Conservation (phyloP, 2,888 invertebrate species). For the Zhengitettix transpicula region DNA sequence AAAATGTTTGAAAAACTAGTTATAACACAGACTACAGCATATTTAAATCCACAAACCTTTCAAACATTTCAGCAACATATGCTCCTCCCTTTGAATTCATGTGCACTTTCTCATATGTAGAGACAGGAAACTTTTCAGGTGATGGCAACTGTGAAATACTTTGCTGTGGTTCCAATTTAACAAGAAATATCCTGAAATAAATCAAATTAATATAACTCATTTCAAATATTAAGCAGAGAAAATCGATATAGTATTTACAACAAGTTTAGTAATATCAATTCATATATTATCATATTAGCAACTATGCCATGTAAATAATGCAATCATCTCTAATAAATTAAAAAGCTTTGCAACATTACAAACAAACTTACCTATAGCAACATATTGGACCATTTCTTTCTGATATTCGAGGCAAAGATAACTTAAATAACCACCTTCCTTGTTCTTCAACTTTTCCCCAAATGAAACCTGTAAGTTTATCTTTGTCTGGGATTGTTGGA, state of each 20-base stretch:
- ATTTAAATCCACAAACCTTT: constrained; percentile 33
- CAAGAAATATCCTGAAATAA: constrained; percentile 47
- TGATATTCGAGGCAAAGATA: constrained; percentile 57
- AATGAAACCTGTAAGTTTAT: constrained; percentile 27
- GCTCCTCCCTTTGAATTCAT: constrained; percentile 49
- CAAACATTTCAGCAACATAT: constrained; percentile 73
- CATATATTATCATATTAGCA: too few relatives aligned
- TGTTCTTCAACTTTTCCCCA: constrained; percentile 46
- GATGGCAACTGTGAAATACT: constrained; percentile 47
- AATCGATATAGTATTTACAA: too few relatives aligned
- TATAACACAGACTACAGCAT: too few relatives aligned
- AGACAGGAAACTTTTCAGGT: constrained; percentile 51
- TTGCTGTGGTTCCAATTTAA: constrained; percentile 45
- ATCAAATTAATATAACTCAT: too few relatives aligned
- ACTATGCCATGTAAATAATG: too few relatives aligned
- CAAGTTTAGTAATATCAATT: too few relatives aligned
- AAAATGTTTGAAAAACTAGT: too few relatives aligned
- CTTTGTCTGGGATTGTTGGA: constrained; percentile 50
- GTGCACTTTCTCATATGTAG: constrained; percentile 58
- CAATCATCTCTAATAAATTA: too few relatives aligned
- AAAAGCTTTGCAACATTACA: too few relatives aligned
- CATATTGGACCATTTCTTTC: constrained; percentile 79
- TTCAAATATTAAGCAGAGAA: too few relatives aligned
- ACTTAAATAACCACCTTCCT: constrained; percentile 54
- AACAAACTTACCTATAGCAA: constrained; percentile 47